phyloP scores from a whole-genome alignment of 2,797 vertebrate genomes.

The Allenopithecus nigroviridis region DNA sequence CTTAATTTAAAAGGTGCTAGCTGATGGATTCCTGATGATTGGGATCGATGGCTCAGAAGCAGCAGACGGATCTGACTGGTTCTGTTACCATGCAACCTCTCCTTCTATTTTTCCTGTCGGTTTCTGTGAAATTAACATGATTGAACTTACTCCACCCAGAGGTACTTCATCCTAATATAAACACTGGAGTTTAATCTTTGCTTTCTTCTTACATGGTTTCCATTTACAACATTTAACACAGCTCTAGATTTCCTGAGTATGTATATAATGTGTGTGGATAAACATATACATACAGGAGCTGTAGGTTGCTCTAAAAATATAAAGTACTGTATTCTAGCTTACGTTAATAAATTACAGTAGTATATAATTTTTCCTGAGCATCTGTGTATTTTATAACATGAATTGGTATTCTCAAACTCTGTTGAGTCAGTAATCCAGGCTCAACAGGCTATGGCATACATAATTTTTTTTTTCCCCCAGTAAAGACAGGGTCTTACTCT shows the following conservation, averaged over 20 bases:
- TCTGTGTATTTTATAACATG: neutral
- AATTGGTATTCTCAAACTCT: slow-evolving; percentile 21
- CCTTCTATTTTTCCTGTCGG: slow-evolving; percentile 98
- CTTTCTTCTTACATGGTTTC: slow-evolving; percentile 51
- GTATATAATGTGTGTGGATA: neutral
- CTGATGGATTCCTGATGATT: slow-evolving; percentile 99
- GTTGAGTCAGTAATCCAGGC: neutral
- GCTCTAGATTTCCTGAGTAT: slow-evolving; percentile 22
- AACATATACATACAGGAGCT: neutral
- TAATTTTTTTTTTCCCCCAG: neutral
- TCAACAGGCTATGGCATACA: neutral
- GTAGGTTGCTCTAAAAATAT: neutral
- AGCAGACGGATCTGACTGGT: slow-evolving; percentile 99
- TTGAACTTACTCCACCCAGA: slow-evolving; percentile 98
- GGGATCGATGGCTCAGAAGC: slow-evolving; percentile 99
- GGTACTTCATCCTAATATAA: slow-evolving; percentile 84
- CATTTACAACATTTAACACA: slow-evolving; percentile 38
- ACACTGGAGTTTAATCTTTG: slow-evolving; percentile 29
- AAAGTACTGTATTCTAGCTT: neutral
- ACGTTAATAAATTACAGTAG: neutral
- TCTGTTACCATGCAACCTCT: slow-evolving; percentile 97
- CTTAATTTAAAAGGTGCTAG: slow-evolving; percentile 91
- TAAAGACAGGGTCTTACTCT: neutral
- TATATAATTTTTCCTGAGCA: neutral
- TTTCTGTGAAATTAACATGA: slow-evolving; percentile 99